Evolutionary conservation across 2,888 invertebrate species (phyloP), one percentile per base, ranked within the genome.

Genomic region (Cephus pulcher): DNA sequence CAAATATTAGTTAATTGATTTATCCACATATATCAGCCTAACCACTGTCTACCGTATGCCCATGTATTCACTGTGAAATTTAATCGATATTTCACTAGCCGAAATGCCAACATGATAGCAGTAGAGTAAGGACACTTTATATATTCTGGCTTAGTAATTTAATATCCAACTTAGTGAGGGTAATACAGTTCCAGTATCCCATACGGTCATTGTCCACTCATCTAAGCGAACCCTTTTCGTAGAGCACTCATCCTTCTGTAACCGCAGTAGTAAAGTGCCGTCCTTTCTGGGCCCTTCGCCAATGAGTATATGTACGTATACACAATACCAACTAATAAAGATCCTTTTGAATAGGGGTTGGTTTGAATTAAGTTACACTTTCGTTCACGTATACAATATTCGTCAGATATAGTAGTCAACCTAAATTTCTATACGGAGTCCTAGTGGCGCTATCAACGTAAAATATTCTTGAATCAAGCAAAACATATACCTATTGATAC

Each of bases 111-210:
- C 56, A 56, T 56, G 23, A 23, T 56, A 56, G 23, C 56, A 9
- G 23, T 2, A 23, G 23, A 56, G 56, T 9, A 23, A 56, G 56
- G 56, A 56, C 56, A 56, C 56, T 23, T 40, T 56, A 56, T 77
- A 30, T 56, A 70, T 71, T 34, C 35, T 30, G 77, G 75, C 69
- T 74, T 74, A 80, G 74, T 76, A 82, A 82, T 82, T 85, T 85
- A 85, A 85, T 84, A 84, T 82, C 83, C 78, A 79, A 80, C 78
- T 82, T 78, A 80, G 80, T 78, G 79, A 77, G 56, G 56, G 56
- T 23, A 23, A 56, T 56, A 56, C 23, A 56, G 23, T 85, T 81
- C 76, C 80, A 80, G 82, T 82, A 82, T 78, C 81, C 78, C 77
- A 78, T 79, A 76, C 79, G 77, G 75, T 75, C 73, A 80, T 73